Evolutionary conservation across 2,888 invertebrate species (phyloP).

Genomic region (Euplexia lucipara): DNA sequence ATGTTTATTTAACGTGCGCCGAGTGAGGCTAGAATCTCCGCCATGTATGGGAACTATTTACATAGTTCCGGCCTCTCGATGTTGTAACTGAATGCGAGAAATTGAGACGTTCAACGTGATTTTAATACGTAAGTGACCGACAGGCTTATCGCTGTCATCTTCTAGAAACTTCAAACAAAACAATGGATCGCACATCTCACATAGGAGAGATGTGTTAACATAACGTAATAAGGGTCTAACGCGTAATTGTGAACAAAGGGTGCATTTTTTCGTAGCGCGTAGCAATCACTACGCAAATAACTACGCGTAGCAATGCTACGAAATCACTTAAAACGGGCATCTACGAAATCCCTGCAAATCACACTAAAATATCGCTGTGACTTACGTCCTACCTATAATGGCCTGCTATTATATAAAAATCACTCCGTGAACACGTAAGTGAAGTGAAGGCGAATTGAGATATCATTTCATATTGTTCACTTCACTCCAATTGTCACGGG

Average conservation of each 20-base stretch:
- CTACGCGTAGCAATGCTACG: constrained; percentile 33
- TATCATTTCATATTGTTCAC: too few relatives aligned
- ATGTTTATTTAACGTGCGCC: constrained; percentile 59
- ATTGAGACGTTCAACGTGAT: constrained; percentile 29
- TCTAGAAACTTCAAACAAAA: not conserved
- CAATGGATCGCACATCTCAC: not conserved
- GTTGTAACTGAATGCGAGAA: constrained; percentile 32
- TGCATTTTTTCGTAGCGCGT: constrained; percentile 15
- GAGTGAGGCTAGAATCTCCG: constrained; percentile 47
- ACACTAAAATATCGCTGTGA: not conserved
- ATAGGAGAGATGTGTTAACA: not conserved
- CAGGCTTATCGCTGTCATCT: not conserved
- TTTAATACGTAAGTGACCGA: constrained; percentile 10
- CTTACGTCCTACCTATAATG: too few relatives aligned
- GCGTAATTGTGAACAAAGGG: not conserved
- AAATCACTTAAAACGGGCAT: not conserved
- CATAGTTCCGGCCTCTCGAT: constrained; percentile 49
- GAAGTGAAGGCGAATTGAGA: too few relatives aligned
- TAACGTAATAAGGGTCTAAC: not conserved
- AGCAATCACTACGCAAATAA: constrained; percentile 11
- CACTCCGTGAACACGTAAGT: too few relatives aligned
- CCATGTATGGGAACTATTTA: constrained; percentile 50
- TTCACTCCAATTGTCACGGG: too few relatives aligned
- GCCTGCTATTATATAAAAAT: too few relatives aligned
- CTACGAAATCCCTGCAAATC: constrained; percentile 8